These are phyloP conservation scores for Brachyalestes nurse DNA, from an alignment of 2,797 vertebrate species.

Conservation along the genomic window DNA sequence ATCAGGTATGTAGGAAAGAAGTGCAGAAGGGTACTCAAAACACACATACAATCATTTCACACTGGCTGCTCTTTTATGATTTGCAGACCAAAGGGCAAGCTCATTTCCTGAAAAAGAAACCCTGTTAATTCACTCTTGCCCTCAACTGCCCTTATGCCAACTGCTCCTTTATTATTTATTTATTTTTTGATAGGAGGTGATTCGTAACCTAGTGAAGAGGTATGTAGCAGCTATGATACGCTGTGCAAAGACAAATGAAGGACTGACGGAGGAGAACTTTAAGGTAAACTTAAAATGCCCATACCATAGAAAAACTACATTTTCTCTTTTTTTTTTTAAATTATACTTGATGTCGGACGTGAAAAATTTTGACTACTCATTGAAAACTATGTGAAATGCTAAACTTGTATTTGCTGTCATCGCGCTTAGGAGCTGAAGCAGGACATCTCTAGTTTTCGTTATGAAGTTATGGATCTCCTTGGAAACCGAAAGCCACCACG, in stretches of 20 bases:
- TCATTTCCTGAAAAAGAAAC: constrained; percentile 25
- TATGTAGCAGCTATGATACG: constrained; percentile 96
- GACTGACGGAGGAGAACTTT: constrained; percentile 95
- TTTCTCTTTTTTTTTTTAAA: not conserved
- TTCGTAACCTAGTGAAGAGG: constrained; percentile 92
- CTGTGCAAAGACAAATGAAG: constrained; percentile 94
- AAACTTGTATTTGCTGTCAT: not conserved
- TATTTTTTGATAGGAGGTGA: constrained; percentile 85
- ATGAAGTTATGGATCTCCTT: constrained; percentile 93
- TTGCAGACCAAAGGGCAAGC: constrained; percentile 16
- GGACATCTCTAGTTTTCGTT: constrained; percentile 96
- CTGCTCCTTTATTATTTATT: no score
- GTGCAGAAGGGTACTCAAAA: not conserved
- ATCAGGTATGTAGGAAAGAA: constrained; percentile 82
- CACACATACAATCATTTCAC: not conserved
- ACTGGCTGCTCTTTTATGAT: not conserved
- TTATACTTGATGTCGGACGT: not conserved
- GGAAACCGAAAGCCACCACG: constrained; percentile 91
- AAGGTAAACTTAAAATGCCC: constrained; percentile 77
- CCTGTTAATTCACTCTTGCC: not conserved
- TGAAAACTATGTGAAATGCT: constrained; percentile 5
- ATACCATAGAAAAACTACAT: not conserved
- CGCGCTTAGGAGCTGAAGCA: constrained; percentile 89
- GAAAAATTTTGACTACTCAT: no score
- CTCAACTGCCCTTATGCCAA: not conserved